A percentile compares a stretch with the other conserved stretches of the same genome.
Evolutionary conservation across 2,797 vertebrate genomes (phyloP).

Genomic region (Parotocinclus haroldoi): DNA sequence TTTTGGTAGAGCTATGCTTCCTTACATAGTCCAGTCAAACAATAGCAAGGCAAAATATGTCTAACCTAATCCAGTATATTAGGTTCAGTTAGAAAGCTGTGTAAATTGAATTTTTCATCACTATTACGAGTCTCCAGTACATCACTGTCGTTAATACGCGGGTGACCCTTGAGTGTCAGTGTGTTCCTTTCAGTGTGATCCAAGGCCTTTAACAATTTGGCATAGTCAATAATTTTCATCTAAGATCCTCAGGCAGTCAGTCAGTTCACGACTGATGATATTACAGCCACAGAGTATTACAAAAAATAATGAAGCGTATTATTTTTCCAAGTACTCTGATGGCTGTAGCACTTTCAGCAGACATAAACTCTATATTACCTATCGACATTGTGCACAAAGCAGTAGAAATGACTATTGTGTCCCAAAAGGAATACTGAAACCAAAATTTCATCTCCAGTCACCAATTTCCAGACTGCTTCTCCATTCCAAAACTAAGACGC

Average conservation of each 20-base stretch:
- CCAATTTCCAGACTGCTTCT: conserved; percentile 1
- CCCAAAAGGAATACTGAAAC: conserved; percentile 15
- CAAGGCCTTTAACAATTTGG: conserved; percentile 22
- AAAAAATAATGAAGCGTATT: too few relatives aligned
- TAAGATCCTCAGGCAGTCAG: too few relatives aligned
- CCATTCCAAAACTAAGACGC: conserved; percentile 20
- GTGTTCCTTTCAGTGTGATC: conserved; percentile 49
- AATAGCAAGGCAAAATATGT: too few relatives aligned
- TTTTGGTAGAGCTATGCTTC: too few relatives aligned
- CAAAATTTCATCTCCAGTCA: conserved; percentile 9
- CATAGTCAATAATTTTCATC: too few relatives aligned
- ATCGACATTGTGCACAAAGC: conserved; percentile 6
- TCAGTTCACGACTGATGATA: too few relatives aligned
- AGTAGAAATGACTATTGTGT: conserved; percentile 21
- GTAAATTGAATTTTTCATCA: conserved; percentile 36
- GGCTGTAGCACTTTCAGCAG: too few relatives aligned
- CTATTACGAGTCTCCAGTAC: conserved; percentile 36
- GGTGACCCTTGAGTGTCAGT: conserved; percentile 51
- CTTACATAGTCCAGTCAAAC: too few relatives aligned
- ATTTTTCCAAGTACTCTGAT: too few relatives aligned
- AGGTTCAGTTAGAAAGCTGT: background rate
- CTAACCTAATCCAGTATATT: background rate
- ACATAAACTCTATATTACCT: too few relatives aligned
- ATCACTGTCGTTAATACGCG: conserved; percentile 49
- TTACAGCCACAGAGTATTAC: too few relatives aligned